A percentile compares a stretch with the other conserved stretches of the same genome.
Evolutionary conservation across 2,113 vertebrate genomes (phyloP).

Genomic region (Apaloderma vittatum): DNA sequence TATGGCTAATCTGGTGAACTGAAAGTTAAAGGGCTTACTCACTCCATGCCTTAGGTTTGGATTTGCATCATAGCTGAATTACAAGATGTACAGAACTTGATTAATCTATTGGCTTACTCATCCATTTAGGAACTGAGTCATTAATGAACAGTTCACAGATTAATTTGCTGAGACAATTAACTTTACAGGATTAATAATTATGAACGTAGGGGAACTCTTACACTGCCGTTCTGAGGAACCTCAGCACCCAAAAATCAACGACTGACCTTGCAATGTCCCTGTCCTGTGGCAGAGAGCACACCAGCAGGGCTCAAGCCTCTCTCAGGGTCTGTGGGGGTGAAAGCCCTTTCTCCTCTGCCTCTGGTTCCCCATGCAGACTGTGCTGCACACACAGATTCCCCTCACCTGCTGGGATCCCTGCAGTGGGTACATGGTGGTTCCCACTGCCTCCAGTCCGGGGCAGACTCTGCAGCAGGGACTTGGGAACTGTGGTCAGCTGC

Average conservation of each 20-base stretch:
- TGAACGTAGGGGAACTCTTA: background rate
- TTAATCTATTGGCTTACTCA: background rate
- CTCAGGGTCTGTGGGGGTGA: background rate
- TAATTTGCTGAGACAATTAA: background rate
- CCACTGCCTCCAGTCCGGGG: background rate
- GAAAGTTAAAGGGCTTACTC: background rate
- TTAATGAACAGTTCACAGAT: background rate
- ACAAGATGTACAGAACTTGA: background rate
- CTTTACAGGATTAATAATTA: background rate
- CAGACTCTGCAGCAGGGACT: background rate
- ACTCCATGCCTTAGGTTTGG: background rate
- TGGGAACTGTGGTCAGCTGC: background rate
- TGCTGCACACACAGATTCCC: background rate
- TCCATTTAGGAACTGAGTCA: background rate
- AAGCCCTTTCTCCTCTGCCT: too few species aligned
- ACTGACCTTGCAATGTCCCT: too few species aligned
- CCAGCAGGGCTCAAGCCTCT: background rate
- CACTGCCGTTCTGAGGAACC: background rate
- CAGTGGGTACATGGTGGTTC: rapidly evolving
- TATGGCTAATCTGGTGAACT: background rate
- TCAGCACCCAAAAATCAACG: background rate
- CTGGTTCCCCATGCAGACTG: background rate
- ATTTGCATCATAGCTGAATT: background rate
- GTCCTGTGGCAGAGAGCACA: background rate
- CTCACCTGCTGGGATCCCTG: background rate